A percentile compares a stretch with the other conserved stretches of the same genome.
Conservation (phyloP, 2,797 vertebrate species). For the Triplophysa bombifrons region DNA sequence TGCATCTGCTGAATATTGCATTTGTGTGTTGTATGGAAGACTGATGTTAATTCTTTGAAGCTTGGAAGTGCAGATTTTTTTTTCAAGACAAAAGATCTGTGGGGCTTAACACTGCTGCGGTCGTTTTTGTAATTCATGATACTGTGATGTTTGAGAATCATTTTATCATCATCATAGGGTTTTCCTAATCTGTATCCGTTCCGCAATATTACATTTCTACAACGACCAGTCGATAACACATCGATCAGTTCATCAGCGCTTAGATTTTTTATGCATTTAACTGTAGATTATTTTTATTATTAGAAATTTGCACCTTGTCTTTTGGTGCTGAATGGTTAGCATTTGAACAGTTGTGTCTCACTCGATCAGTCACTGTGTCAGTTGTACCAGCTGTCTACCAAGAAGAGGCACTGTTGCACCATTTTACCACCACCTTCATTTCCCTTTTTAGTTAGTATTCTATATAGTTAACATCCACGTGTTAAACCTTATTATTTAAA, state of each 20-base stretch:
- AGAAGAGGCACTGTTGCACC: constrained; percentile 63
- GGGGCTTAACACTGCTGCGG: constrained; percentile 47
- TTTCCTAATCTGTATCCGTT: neutral
- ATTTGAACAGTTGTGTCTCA: constrained; percentile 35
- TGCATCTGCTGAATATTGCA: constrained; percentile 3
- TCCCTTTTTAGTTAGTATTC: constrained; percentile 9
- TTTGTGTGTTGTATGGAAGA: neutral
- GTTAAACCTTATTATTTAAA: neutral
- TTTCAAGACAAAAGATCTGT: neutral
- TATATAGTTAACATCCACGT: neutral
- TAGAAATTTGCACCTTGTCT: neutral
- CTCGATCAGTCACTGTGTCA: constrained; percentile 43
- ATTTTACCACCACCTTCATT: constrained; percentile 18
- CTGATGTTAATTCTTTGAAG: neutral
- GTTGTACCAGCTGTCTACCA: constrained; percentile 71
- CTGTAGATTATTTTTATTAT: neutral
- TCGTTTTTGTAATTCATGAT: constrained; percentile 64
- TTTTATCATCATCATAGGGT: constrained; percentile 38
- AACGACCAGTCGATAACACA: neutral
- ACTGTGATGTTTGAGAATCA: constrained; percentile 48
- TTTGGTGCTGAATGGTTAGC: constrained; percentile 1
- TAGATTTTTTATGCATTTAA: neutral
- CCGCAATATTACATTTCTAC: constrained; percentile 9
- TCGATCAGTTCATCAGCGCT: neutral
- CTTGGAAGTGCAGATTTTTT: neutral